A percentile compares a stretch with the other conserved stretches of the same genome.
These are phyloP conservation scores for Halesus radiatus DNA, from an alignment of 1,140 invertebrate genomes.

Conservation along the genomic window DNA sequence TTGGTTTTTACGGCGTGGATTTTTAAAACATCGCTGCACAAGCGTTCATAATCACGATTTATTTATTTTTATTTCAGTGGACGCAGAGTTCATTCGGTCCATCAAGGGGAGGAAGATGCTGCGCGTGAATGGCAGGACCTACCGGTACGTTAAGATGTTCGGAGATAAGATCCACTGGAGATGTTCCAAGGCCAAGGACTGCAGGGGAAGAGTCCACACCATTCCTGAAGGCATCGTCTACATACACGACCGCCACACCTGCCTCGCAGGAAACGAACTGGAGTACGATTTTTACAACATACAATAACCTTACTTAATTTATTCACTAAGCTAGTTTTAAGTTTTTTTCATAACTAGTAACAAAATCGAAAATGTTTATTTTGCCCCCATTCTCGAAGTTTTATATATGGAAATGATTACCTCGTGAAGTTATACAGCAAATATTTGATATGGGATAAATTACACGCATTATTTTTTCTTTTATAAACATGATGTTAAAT, in stretches of 20 bases:
- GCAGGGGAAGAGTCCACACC: constrained; percentile 40
- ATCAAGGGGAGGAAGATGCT: constrained; percentile 39
- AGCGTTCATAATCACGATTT: not conserved
- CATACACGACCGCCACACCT: constrained; percentile 37
- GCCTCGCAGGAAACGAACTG: not conserved
- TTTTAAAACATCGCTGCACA: no score
- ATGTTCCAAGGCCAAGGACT: constrained; percentile 43
- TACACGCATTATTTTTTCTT: no score
- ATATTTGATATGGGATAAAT: no score
- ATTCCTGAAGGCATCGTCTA: constrained; percentile 41
- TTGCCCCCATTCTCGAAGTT: no score
- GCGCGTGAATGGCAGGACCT: constrained; percentile 38
- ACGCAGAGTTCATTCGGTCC: constrained; percentile 38
- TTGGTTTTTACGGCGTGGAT: no score
- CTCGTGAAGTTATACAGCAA: no score
- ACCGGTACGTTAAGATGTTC: constrained; percentile 29
- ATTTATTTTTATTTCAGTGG: constrained; percentile 24
- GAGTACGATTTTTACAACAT: not conserved
- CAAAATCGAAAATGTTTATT: no score
- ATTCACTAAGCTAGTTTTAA: no score
- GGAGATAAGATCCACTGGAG: constrained; percentile 44
- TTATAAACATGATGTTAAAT: no score
- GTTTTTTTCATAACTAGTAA: no score
- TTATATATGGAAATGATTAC: no score
- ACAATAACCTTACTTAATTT: no score